phyloP scores from a whole-genome alignment of 92 coral and sea anemone species.

The Bergia puertoricense region DNA sequence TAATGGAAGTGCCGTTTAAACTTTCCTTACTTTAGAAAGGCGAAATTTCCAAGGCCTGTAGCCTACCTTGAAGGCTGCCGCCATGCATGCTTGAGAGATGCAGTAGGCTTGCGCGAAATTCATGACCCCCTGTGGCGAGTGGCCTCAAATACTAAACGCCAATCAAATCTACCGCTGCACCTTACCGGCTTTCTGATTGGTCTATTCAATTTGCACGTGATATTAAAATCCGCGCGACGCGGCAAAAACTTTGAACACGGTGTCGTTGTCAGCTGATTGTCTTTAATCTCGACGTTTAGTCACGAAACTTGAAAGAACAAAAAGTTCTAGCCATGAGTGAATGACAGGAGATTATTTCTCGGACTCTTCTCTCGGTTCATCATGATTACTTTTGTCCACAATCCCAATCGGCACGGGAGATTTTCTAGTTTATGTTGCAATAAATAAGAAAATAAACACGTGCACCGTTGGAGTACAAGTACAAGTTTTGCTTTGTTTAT shows the following conservation, averaged over 20 bases:
- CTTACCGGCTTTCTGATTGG: constrained; percentile 35
- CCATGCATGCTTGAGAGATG: constrained; percentile 49
- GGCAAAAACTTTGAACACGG: constrained; percentile 28
- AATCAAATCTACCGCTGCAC: constrained; percentile 49
- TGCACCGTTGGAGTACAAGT: constrained; percentile 28
- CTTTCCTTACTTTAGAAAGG: constrained; percentile 27
- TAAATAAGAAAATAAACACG: constrained; percentile 10
- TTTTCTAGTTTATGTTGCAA: background rate
- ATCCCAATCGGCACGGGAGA: background rate
- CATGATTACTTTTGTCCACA: background rate
- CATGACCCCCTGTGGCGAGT: constrained; percentile 40
- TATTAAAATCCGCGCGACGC: constrained; percentile 40
- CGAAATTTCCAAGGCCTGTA: constrained; percentile 48
- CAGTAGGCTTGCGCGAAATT: constrained; percentile 49
- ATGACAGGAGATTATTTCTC: background rate
- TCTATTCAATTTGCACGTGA: constrained; percentile 29
- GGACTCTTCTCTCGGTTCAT: background rate
- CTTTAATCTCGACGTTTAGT: background rate
- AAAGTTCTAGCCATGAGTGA: background rate
- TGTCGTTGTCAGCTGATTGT: constrained; percentile 41
- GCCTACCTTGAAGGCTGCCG: constrained; percentile 50
- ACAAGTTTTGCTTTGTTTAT: constrained; percentile 22
- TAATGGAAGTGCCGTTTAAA: constrained; percentile 13
- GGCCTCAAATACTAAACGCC: constrained; percentile 46
- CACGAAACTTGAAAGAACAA: constrained; percentile 24